phyloP scores from a whole-genome alignment of 2,113 vertebrate genomes.

The Microtus oregoni region DNA sequence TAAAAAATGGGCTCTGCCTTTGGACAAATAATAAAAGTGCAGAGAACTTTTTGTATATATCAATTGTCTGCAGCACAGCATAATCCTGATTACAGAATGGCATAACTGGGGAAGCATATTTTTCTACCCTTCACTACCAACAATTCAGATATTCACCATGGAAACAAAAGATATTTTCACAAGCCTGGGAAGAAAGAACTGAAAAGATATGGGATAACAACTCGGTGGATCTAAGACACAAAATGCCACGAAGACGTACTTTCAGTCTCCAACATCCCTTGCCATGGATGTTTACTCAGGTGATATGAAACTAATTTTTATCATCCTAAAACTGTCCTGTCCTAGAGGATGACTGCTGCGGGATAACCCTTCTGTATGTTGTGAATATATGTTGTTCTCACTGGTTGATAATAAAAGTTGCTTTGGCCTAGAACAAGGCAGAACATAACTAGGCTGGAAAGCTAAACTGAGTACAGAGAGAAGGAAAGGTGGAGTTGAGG shows the following conservation, averaged over 20 bases:
- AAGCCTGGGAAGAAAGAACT: constrained; percentile 5
- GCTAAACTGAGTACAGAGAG: too few species aligned
- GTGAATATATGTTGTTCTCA: too few species aligned
- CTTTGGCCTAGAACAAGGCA: too few species aligned
- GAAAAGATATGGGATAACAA: not conserved
- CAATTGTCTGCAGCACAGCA: not conserved
- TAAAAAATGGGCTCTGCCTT: not conserved
- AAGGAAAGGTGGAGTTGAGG: too few species aligned
- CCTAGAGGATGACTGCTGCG: not conserved
- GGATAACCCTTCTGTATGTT: too few species aligned
- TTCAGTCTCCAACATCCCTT: not conserved
- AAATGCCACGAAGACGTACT: not conserved
- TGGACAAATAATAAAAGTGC: not conserved
- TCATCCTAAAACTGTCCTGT: not conserved
- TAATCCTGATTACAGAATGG: not conserved
- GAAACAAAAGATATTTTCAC: constrained; percentile 39
- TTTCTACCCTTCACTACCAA: not conserved
- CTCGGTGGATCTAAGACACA: not conserved
- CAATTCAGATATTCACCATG: not conserved
- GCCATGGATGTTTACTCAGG: not conserved
- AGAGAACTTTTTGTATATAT: not conserved
- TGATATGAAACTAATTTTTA: constrained; percentile 2
- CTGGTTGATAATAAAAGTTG: too few species aligned
- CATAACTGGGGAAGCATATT: not conserved
- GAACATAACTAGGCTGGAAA: too few species aligned